These are phyloP conservation scores for Paradoxurus hermaphroditus DNA, from an alignment of 2,113 vertebrate genomes.

Conservation along the genomic window DNA sequence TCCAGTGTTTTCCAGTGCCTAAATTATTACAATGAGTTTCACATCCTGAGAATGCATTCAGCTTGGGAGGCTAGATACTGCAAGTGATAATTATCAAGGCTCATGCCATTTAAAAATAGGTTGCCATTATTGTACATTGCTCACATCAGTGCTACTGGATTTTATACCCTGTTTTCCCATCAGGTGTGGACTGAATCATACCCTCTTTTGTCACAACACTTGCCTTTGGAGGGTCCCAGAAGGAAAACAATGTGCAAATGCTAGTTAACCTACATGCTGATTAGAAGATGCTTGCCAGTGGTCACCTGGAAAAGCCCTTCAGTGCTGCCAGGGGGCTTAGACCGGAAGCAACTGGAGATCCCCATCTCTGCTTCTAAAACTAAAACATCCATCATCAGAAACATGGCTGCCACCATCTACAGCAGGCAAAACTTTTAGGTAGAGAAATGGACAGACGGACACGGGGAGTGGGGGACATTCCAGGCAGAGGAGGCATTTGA, in stretches of 20 bases:
- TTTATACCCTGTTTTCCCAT: conserved; percentile 57
- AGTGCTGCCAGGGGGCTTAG: neutral
- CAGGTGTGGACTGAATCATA: conserved; percentile 40
- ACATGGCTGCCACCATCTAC: neutral
- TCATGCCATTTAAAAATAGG: conserved; percentile 21
- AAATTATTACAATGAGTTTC: conserved; percentile 29
- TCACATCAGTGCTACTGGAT: neutral
- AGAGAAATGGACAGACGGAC: neutral
- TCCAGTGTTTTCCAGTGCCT: neutral
- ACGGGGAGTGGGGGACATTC: neutral
- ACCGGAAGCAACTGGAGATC: neutral
- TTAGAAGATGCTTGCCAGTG: neutral
- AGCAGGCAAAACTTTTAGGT: neutral
- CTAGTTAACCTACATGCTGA: neutral
- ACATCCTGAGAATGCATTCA: neutral
- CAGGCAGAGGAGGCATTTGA: neutral
- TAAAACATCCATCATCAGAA: neutral
- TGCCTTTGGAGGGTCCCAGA: neutral
- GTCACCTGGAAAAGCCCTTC: neutral
- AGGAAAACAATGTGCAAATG: neutral
- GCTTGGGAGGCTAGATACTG: neutral
- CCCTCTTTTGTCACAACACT: conserved; percentile 25
- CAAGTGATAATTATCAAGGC: conserved; percentile 24
- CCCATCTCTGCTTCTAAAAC: neutral
- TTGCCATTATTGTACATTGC: neutral